A percentile compares a stretch with the other conserved stretches of the same genome.
phyloP scores from a whole-genome alignment of 2,113 vertebrate genomes.

The Pycnonotus jocosus region DNA sequence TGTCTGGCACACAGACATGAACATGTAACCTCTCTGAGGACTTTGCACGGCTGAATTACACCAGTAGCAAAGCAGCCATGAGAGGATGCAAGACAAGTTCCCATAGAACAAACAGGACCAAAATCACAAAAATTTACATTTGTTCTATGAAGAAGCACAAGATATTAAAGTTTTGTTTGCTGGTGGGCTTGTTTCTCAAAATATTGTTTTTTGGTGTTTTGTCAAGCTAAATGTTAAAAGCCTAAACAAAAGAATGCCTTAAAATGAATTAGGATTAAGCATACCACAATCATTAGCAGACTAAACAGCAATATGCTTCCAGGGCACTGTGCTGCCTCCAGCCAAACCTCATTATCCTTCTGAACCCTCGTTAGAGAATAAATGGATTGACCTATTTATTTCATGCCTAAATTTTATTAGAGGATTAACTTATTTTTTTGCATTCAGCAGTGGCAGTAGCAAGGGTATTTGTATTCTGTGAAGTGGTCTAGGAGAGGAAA shows the following conservation, averaged over 20 bases:
- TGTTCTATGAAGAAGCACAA: neutral
- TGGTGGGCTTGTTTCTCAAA: neutral
- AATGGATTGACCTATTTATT: constrained; percentile 72
- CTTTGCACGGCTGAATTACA: neutral
- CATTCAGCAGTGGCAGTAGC: constrained; percentile 23
- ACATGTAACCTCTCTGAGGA: neutral
- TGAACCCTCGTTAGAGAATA: constrained; percentile 67
- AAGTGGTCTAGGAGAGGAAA: neutral
- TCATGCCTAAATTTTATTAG: constrained; percentile 65
- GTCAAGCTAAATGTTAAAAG: neutral
- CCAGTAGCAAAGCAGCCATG: neutral
- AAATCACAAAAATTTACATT: neutral
- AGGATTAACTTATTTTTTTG: constrained; percentile 59
- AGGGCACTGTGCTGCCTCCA: constrained; percentile 20
- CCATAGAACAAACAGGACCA: neutral
- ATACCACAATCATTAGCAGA: neutral
- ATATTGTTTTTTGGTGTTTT: neutral
- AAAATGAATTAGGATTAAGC: neutral
- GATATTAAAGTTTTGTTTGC: neutral
- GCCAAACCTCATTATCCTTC: constrained; percentile 67
- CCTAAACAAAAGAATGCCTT: neutral
- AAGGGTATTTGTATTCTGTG: neutral
- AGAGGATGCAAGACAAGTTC: neutral
- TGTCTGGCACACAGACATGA: neutral
- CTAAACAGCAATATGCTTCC: constrained; percentile 32